Evolutionary conservation across 2,888 invertebrate genomes (phyloP).

Genomic region (Parnassius glacialis): DNA sequence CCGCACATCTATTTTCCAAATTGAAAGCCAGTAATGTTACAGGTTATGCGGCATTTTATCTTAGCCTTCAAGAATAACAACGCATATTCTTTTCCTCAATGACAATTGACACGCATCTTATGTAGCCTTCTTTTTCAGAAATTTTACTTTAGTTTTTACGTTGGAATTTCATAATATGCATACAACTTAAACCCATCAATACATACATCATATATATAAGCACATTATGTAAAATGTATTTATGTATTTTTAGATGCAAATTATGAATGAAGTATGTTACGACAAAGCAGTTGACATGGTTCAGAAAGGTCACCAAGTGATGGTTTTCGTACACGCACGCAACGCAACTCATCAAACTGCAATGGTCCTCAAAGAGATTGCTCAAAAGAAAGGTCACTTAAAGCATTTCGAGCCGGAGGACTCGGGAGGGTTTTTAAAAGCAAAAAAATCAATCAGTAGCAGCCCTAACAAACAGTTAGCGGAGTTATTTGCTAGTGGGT

Average conservation of each 20-base stretch:
- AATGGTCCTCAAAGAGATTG: conserved; percentile 89
- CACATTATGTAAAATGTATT: background rate
- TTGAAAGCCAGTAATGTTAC: no score
- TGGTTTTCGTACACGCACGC: conserved; percentile 99
- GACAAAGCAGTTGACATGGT: conserved; percentile 94
- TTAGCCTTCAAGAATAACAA: no score
- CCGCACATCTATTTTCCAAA: no score
- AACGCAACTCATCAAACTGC: conserved; percentile 97
- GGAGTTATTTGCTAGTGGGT: conserved; percentile 92
- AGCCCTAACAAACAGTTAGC: conserved; percentile 90
- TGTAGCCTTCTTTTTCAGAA: no score
- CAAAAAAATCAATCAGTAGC: conserved; percentile 85
- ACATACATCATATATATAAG: no score
- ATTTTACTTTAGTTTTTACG: no score
- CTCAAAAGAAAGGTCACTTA: conserved; percentile 87
- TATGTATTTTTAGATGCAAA: conserved; percentile 74
- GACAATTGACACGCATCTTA: no score
- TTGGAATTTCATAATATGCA: no score
- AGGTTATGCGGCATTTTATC: no score
- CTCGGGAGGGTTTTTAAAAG: conserved; percentile 82
- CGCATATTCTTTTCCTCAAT: no score
- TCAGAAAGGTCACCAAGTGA: conserved; percentile 94
- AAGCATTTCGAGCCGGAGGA: conserved; percentile 86
- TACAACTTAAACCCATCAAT: no score
- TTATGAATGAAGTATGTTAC: conserved; percentile 96